Evolutionary conservation across 2,797 vertebrate genomes (phyloP).

Genomic region (Pangasius mekongensis): DNA sequence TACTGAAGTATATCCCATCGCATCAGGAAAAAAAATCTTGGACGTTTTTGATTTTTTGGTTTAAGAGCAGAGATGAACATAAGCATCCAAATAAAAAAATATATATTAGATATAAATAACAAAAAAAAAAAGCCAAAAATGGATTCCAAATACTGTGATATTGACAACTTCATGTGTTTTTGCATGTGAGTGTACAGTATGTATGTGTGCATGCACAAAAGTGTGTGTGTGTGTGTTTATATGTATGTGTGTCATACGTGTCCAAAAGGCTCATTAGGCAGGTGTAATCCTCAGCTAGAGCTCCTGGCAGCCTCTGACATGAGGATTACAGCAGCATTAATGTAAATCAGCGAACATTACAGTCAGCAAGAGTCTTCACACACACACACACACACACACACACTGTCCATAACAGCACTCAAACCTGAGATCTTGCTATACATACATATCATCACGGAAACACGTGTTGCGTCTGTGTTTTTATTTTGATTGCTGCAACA

Average conservation of each 20-base stretch:
- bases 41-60: too few species aligned
- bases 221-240: slow-evolving; percentile 5
- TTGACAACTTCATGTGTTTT: neutral
- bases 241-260: slow-evolving; percentile 15
- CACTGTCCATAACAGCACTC: neutral
- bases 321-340: slow-evolving; percentile 62
- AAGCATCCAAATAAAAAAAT: neutral
- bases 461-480: slow-evolving; percentile 2
- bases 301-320: slow-evolving; percentile 56
- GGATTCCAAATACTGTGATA: neutral
- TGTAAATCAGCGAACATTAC: slow-evolving; percentile 51
- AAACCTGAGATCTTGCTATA: neutral
- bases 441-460: neutral
- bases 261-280: slow-evolving; percentile 17
- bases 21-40: too few species aligned
- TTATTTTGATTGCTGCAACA: slow-evolving; percentile 25
- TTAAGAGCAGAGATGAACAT: too few species aligned
- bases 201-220: neutral
- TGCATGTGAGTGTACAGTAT: slow-evolving; percentile 10
- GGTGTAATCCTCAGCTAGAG: slow-evolving; percentile 62
- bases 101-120: neutral
- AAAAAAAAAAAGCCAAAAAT: neutral
- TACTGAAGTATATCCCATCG: too few species aligned
- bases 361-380: neutral
- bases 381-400: slow-evolving; percentile 14